These are phyloP conservation scores for Halcyon senegalensis DNA, from an alignment of 2,113 vertebrate genomes.

Conservation along the genomic window DNA sequence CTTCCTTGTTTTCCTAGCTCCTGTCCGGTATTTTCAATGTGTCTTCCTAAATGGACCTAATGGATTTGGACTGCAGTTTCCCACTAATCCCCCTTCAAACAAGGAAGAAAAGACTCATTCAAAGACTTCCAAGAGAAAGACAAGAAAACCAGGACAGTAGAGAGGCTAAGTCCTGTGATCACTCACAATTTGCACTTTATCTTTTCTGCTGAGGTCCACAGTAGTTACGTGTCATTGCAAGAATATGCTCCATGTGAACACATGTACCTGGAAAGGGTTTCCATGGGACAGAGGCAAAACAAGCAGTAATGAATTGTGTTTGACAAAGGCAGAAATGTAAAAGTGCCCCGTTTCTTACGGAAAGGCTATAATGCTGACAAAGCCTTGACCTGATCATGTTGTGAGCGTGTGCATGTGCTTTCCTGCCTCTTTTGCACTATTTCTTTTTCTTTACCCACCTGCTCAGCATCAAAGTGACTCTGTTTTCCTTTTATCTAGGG, in stretches of 20 bases:
- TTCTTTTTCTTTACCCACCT: conserved; percentile 36
- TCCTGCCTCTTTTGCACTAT: conserved; percentile 25
- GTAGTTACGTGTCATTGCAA: conserved; percentile 25
- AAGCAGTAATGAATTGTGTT: not conserved
- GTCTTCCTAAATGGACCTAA: conserved; percentile 80
- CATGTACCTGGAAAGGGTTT: conserved; percentile 14
- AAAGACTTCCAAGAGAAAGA: conserved; percentile 69
- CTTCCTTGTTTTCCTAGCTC: conserved; percentile 65
- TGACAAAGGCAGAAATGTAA: conserved; percentile 4
- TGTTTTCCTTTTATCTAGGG: conserved; percentile 9
- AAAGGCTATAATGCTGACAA: conserved; percentile 43
- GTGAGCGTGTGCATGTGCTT: not conserved
- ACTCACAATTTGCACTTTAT: conserved; percentile 55
- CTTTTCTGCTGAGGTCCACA: conserved; percentile 44
- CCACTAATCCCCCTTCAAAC: conserved; percentile 59
- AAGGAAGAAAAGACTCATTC: conserved; percentile 63
- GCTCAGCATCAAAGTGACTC: conserved; percentile 36
- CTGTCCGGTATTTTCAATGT: conserved; percentile 82
- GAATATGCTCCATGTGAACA: conserved; percentile 13
- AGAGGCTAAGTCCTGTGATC: not conserved
- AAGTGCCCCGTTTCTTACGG: not conserved
- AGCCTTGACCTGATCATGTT: not conserved
- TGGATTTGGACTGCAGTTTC: conserved; percentile 78
- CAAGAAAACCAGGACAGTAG: conserved; percentile 70
- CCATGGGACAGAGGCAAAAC: not conserved